Evolutionary conservation across 2,888 invertebrate genomes (phyloP), one percentile per base, ranked within the genome.

Genomic region (Caenorhabditis imperialis): DNA sequence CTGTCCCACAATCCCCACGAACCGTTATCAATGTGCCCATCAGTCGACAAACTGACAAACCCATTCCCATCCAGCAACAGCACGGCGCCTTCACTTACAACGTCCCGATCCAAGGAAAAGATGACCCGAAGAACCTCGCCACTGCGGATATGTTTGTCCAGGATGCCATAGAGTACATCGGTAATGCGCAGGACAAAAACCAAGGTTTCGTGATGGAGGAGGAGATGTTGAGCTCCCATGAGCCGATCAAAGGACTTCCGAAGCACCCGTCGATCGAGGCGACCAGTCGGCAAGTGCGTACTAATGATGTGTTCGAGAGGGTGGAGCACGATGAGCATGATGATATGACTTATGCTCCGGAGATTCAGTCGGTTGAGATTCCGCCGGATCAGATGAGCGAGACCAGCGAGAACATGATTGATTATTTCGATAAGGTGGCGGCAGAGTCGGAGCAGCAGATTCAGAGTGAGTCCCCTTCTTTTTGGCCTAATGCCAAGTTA

Each of bases 341-440:
- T 50, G 87, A 87, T 63, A 82, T 87, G 75, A 87, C 87, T 5
- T 86, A 85, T 58, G 87, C 87, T 1, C 87, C 87, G 8, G 87
- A 87, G 61, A 87, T 87, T 33, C 86, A 87, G 47, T 84, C 85
- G n/a, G 82, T 86, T 7, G 86, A 87, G 63, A 84, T 86, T 55
- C 87, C 87, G 6, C 87, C 87, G 2, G 87, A 87, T 77, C 87
- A 86, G 70, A 60, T 87, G 78, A 85, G 85, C 42, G 84, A 87
- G 61, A 79, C 79, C 25, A 84, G 84, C 22, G 81, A 84, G 35
- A 81, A 86, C 44, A 78, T 84, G 16, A 78, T 78, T 47, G 83
- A 82, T n/a, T 80, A 81, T 54, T 78, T 82, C 20, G 81, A 81
- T 42, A 70, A 74, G 12, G 72, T 75, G 10, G 78, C 81, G 3